Evolutionary conservation across 1,140 invertebrate genomes (phyloP).

Genomic region (Nymphalis io): DNA sequence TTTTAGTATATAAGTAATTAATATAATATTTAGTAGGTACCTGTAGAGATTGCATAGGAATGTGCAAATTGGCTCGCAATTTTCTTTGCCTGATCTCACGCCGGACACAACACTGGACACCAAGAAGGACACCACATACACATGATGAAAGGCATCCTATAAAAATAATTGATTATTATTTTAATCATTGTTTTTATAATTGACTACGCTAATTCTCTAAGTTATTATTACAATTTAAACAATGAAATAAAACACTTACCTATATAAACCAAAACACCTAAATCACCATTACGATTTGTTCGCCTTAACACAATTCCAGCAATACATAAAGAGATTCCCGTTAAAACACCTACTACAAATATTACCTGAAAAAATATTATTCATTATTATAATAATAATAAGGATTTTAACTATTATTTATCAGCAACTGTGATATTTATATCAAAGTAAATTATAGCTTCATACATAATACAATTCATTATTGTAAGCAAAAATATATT

Average conservation of each 20-base stretch:
- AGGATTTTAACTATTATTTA: background rate
- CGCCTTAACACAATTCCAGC: slow-evolving; percentile 82
- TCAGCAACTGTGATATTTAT: too few relatives aligned
- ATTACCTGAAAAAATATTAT: slow-evolving; percentile 76
- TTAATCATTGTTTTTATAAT: too few relatives aligned
- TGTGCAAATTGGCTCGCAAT: slow-evolving; percentile 69
- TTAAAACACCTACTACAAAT: slow-evolving; percentile 83
- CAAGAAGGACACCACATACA: slow-evolving; percentile 81
- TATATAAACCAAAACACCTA: slow-evolving; percentile 84
- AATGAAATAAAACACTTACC: too few relatives aligned
- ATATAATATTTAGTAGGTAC: too few relatives aligned
- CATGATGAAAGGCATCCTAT: slow-evolving; percentile 81
- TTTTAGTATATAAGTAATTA: background rate
- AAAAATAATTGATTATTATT: slow-evolving; percentile 17
- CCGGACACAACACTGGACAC: slow-evolving; percentile 83
- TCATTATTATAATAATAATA: too few relatives aligned
- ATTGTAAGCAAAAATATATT: too few relatives aligned
- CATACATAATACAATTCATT: too few relatives aligned
- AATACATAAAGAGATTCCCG: slow-evolving; percentile 83
- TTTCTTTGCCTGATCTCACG: slow-evolving; percentile 79
- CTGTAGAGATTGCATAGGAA: slow-evolving; percentile 75
- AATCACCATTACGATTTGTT: slow-evolving; percentile 81
- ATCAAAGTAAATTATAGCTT: too few relatives aligned
- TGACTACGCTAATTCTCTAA: too few relatives aligned
- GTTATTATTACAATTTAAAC: too few relatives aligned